Evolutionary conservation across 1,140 invertebrate species (phyloP), one percentile per base, ranked within the genome.

Genomic region (Reticulitermes speratus): DNA sequence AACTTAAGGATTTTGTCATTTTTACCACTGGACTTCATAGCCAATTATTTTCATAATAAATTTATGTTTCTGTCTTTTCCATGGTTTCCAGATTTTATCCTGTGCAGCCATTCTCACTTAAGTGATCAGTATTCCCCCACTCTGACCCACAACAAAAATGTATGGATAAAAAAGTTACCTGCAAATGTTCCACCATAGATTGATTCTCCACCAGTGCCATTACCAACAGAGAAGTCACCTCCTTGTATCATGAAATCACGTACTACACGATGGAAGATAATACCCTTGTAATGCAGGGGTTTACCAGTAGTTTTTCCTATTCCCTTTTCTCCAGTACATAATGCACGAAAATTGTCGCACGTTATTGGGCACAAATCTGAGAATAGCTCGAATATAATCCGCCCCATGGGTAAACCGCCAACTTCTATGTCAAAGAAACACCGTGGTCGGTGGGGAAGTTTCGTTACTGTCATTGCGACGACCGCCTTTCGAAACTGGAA

Each of bases 301-400:
- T 96, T 97, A 65, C 93, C 93, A 1, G 95, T 96, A 6, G 92
- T 93, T 90, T 93, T 93, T 19, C 96, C 97, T 16, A 95, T 91
- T 19, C 96, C 96, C 89, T 95, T 95, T 89, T 98, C 97, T 6
- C 98, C 98, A 3, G 97, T 97, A 89, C 98, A 99, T 59, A 99
- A 92, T 3, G 95, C 94, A 83, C 97, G 94, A 90, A 99, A 99
- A 91, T 99, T 99, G 89, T 98, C 97, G 44, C 96, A 96, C 0
- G 98, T 99, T 90, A 97, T 97, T 3, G 98, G 98, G 83, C 96
- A 97, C 84, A 96, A 94, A 92, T 99, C 97, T 87, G 95, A 95
- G 92, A 96, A 99, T 0, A 99, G 91, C 90, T 99, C 98, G 90
- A 99, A 98, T 45, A 98, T 96, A 89, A 99, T 96, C 86, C 98